Percentiles rank a stretch among this genome's conserved stretches.
phyloP scores from a whole-genome alignment of 2,113 vertebrate genomes.

The Pachyramphus minor region DNA sequence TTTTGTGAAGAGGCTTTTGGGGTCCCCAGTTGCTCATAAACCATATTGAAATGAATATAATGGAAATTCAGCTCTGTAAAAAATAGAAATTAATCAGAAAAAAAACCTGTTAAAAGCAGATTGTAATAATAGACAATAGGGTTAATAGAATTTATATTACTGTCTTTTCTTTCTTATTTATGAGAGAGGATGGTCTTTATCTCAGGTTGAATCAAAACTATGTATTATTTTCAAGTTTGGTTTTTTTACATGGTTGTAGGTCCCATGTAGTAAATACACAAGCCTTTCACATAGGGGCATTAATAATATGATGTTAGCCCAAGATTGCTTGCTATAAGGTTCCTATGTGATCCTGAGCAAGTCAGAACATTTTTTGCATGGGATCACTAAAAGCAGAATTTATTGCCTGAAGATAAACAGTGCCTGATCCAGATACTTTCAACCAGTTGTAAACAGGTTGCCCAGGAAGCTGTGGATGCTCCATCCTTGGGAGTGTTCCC shows the following conservation, averaged over 20 bases:
- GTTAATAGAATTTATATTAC: neutral
- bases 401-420: neutral
- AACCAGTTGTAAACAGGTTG: neutral
- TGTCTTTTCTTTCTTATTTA: neutral
- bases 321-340: neutral
- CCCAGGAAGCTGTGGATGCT: neutral
- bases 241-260: neutral
- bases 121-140: neutral
- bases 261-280: neutral
- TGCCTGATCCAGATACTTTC: neutral
- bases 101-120: neutral
- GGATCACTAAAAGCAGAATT: neutral
- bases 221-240: neutral
- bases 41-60: neutral
- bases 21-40: neutral
- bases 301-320: neutral
- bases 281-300: accelerated
- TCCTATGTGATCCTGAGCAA: neutral
- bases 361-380: neutral
- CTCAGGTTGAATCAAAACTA: neutral
- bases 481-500: neutral
- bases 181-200: neutral
- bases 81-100: neutral
- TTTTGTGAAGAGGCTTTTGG: neutral
- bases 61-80: neutral